Evolutionary conservation across 2,888 invertebrate genomes (phyloP), one percentile per base, ranked within the genome.

Genomic region (Sericinus montela): DNA sequence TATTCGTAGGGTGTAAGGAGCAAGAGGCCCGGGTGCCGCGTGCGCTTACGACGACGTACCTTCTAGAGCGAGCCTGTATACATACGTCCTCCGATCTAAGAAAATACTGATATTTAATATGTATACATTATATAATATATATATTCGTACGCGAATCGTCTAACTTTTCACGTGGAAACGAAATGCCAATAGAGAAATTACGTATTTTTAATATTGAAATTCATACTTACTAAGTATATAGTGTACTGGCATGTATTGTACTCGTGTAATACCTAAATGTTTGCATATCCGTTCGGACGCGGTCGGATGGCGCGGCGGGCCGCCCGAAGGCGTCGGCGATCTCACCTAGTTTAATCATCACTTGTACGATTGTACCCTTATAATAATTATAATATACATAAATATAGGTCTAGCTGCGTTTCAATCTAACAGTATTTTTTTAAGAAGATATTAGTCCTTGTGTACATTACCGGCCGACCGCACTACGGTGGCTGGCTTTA

Each of bases 361-460:
- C 78, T 80, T 74, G 80, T 83, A 84, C 81, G 78, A 83, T 82
- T 79, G 79, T 84, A 85, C 84, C 78, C 82, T 85, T 80, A 75
- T 73, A 75, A 80, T 76, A 77, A 76, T 80, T 77, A 78, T 75
- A 72, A 75, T 84, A 83, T 82, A 82, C 80, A 84, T 84, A 81
- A 80, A 60, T 72, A 79, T 87, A 88, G 87, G 79, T 73, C 82
- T 86, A 87, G 87, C 85, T 84, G 84, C 80, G 78, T 88, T 88
- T 87, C 88, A 86, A 87, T 87, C 87, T 88, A 88, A 88, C 87
- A 87, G 88, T 88, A 88, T 88, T 88, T 88, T 88, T 88, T 86
- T 88, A 88, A 87, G 82, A 87, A 87, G 87, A 88, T 88, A 88
- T 88, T 87, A 87, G 87, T 83, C 84, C 85, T 85, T 69, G 83